A percentile compares a stretch with the other conserved stretches of the same genome.
phyloP scores from a whole-genome alignment of 2,113 vertebrate genomes.

The Myotis davidii region DNA sequence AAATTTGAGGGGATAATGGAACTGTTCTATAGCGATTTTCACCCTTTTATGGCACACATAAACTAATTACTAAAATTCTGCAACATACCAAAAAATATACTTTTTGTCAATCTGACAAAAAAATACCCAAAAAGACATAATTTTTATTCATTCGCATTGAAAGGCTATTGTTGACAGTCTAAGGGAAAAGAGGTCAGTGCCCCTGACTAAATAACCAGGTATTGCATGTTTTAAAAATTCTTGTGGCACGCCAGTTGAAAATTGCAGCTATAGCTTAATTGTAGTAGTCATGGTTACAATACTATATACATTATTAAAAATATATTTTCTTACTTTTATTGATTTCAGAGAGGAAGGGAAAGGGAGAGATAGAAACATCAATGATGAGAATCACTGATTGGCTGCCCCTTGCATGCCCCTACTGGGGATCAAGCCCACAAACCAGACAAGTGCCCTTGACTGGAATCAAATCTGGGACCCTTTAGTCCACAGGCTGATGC shows the following conservation, averaged over 20 bases:
- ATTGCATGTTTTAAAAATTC: too few species aligned
- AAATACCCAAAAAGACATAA: background rate
- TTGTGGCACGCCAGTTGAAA: background rate
- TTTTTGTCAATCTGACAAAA: background rate
- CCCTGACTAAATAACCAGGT: too few species aligned
- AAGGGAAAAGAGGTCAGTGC: too few species aligned
- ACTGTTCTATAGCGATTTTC: background rate
- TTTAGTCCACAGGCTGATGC: too few species aligned
- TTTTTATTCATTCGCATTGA: background rate
- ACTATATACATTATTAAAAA: constrained; percentile 1
- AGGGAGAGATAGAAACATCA: too few species aligned
- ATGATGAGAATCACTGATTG: too few species aligned
- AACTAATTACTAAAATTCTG: background rate
- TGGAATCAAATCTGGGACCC: too few species aligned
- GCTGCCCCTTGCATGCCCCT: too few species aligned
- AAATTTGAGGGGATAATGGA: background rate
- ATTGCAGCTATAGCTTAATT: background rate
- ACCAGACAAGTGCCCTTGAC: too few species aligned
- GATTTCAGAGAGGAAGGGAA: too few species aligned
- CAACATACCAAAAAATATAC: background rate
- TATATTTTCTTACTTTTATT: too few species aligned
- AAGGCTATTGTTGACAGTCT: background rate
- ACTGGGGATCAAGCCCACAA: too few species aligned
- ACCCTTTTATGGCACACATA: background rate
- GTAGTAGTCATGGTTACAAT: background rate